Percentiles rank a stretch among this genome's conserved stretches.
These are phyloP conservation scores for Nothocercus nigrocapillus DNA, from an alignment of 2,113 vertebrate genomes.

Conservation along the genomic window DNA sequence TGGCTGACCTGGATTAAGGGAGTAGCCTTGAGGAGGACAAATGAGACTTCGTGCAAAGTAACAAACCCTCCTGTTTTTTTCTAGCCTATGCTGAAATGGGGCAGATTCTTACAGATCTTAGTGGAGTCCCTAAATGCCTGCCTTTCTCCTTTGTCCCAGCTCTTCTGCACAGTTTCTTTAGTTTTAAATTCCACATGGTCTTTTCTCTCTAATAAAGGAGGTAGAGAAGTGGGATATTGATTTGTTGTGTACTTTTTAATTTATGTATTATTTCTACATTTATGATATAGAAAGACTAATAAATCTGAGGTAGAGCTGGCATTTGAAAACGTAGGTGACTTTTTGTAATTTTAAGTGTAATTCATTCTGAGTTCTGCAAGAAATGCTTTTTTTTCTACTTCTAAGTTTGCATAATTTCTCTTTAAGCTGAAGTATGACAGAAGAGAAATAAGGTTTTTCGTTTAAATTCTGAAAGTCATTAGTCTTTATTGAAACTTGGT, in stretches of 20 bases:
- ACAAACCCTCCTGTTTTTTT: background rate
- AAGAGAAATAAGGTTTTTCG: background rate
- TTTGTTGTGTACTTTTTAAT: background rate
- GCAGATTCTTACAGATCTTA: background rate
- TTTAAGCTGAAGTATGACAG: background rate
- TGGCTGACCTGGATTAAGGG: too few species aligned
- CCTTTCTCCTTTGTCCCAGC: background rate
- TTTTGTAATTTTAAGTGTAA: background rate
- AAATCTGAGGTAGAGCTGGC: background rate
- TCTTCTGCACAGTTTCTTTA: background rate
- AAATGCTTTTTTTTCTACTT: background rate
- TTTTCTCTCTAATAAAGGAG: background rate
- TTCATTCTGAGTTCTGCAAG: background rate
- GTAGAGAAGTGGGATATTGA: background rate
- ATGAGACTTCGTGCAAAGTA: background rate
- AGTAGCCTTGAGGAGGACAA: background rate
- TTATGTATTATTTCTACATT: background rate
- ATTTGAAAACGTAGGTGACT: background rate
- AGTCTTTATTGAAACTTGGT: background rate
- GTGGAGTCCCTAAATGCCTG: rapidly evolving
- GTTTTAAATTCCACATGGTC: background rate
- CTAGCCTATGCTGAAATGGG: rapidly evolving
- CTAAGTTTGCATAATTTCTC: background rate
- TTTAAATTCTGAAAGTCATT: background rate
- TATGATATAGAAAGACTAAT: background rate